A percentile compares a stretch with the other conserved stretches of the same genome.
Conservation (phyloP, 2,797 vertebrate species). For the Clarias platycephalus region DNA sequence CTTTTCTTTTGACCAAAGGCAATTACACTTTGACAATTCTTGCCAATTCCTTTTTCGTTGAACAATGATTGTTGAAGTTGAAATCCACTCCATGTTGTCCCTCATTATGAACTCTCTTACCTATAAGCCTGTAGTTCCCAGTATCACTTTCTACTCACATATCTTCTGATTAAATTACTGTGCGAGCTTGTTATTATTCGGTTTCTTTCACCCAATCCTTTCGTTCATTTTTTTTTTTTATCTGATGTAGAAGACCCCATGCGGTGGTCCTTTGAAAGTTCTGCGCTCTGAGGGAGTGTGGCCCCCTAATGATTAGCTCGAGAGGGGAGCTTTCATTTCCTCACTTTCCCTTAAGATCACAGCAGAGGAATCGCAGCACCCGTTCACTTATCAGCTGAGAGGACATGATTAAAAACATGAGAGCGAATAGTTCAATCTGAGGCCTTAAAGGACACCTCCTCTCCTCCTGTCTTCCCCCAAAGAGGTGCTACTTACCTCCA, state of each 20-base stretch:
- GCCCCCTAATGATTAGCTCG: slow-evolving; percentile 51
- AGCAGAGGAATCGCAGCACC: slow-evolving; percentile 46
- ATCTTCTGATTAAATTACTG: slow-evolving; percentile 35
- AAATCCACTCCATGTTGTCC: slow-evolving; percentile 15
- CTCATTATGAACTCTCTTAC: slow-evolving; percentile 7
- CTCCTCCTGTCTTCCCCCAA: slow-evolving; percentile 37
- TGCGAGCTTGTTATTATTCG: slow-evolving; percentile 38
- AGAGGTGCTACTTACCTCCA: slow-evolving; percentile 49
- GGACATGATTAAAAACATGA: slow-evolving; percentile 59
- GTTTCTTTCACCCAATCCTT: slow-evolving; percentile 21
- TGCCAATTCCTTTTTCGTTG: background rate
- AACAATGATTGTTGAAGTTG: slow-evolving; percentile 18
- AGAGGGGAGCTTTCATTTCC: slow-evolving; percentile 53
- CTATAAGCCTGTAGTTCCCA: background rate
- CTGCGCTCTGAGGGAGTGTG: slow-evolving; percentile 49
- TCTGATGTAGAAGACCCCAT: slow-evolving; percentile 28
- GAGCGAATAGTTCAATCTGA: slow-evolving; percentile 42
- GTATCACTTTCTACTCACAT: background rate
- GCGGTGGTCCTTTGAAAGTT: slow-evolving; percentile 52
- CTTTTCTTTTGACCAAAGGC: slow-evolving; percentile 2
- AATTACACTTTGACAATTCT: slow-evolving; percentile 14
- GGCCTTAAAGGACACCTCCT: slow-evolving; percentile 47
- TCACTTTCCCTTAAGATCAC: slow-evolving; percentile 50
- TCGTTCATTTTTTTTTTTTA: slow-evolving; percentile 21
- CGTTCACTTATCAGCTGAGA: slow-evolving; percentile 39